phyloP scores from a whole-genome alignment of 2,888 invertebrate genomes.

The Dryobota labecula region DNA sequence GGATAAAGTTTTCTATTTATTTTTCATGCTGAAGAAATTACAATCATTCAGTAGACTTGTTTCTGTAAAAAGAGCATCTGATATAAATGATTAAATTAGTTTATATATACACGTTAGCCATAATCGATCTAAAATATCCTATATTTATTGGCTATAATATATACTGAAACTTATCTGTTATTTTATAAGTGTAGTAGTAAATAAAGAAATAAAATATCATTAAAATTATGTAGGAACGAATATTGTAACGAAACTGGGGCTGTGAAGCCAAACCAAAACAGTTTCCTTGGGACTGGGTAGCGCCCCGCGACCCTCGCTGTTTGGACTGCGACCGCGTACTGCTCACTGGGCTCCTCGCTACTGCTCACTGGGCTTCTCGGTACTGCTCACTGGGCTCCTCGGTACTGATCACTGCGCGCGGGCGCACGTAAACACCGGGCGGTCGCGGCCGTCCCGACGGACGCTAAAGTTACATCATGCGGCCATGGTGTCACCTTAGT shows the following conservation, averaged over 20 bases:
- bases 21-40: slow-evolving; percentile 27
- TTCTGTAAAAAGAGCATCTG: slow-evolving; percentile 52
- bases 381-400: too few species aligned
- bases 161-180: slow-evolving; percentile 69
- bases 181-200: slow-evolving; percentile 71
- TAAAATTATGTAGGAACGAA: slow-evolving; percentile 81
- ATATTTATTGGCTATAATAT: slow-evolving; percentile 65
- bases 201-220: slow-evolving; percentile 70
- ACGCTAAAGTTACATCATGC: slow-evolving; percentile 87
- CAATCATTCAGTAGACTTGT: slow-evolving; percentile 30
- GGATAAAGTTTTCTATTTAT: slow-evolving; percentile 64
- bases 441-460: slow-evolving; percentile 76
- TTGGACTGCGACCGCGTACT: background rate
- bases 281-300: slow-evolving; percentile 74
- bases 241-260: slow-evolving; percentile 80
- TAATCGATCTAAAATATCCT: slow-evolving; percentile 62
- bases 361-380: too few species aligned
- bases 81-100: slow-evolving; percentile 55
- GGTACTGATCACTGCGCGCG: too few species aligned
- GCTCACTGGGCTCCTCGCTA: too few species aligned
- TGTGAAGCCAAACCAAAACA: slow-evolving; percentile 86
- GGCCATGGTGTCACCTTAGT: slow-evolving; percentile 88
- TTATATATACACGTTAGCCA: slow-evolving; percentile 59
- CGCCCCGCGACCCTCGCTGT: slow-evolving; percentile 60
- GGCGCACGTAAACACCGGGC: slow-evolving; percentile 39